These are phyloP conservation scores for Selenia dentaria DNA, from an alignment of 2,888 invertebrate genomes.

Conservation along the genomic window DNA sequence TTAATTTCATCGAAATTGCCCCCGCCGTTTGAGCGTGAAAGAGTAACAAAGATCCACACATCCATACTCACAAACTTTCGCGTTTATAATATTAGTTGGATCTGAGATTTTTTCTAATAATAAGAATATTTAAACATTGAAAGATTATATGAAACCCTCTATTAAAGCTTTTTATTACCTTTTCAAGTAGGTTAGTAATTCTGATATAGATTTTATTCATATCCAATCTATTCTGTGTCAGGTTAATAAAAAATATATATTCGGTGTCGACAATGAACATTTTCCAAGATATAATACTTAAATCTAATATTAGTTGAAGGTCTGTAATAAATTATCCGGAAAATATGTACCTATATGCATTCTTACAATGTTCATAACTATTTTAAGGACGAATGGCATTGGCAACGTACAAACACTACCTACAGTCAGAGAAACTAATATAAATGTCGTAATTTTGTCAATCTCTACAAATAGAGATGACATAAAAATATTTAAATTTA, in stretches of 20 bases:
- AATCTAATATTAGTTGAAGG: constrained; percentile 10
- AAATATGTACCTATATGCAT: constrained; percentile 7
- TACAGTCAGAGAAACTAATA: constrained; percentile 1
- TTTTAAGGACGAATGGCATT: constrained; percentile 16
- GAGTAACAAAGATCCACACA: no score
- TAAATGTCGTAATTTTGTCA: neutral
- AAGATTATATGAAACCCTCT: no score
- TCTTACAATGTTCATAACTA: constrained; percentile 9
- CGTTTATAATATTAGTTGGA: no score
- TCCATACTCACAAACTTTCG: no score
- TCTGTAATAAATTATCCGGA: constrained; percentile 7
- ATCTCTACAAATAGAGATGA: neutral
- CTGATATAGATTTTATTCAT: neutral
- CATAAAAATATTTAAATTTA: no score
- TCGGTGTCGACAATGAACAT: neutral
- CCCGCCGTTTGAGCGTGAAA: no score
- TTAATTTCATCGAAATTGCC: no score
- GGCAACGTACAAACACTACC: neutral
- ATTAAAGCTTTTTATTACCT: no score
- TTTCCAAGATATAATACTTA: neutral
- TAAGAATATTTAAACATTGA: no score
- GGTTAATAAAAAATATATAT: neutral
- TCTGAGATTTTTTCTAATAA: no score
- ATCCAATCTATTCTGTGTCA: neutral
- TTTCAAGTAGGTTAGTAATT: no score